These are phyloP conservation scores for Ennomos erosarius DNA, from an alignment of 2,888 invertebrate genomes.

Conservation along the genomic window DNA sequence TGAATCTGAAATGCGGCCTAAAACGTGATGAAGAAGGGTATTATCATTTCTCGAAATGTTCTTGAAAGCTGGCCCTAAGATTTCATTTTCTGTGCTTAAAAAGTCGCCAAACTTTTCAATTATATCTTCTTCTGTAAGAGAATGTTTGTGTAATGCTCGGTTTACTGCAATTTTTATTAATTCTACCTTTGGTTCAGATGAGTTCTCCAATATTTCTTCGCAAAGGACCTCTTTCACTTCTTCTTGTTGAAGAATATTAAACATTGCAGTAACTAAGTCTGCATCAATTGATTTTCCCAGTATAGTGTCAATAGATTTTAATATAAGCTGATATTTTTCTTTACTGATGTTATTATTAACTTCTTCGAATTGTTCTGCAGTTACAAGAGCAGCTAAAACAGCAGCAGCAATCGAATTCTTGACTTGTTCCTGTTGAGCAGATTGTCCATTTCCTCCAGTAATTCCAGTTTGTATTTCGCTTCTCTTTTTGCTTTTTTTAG, in stretches of 20 bases:
- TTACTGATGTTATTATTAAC: conserved; percentile 79
- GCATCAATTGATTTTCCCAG: conserved; percentile 79
- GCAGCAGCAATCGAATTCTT: conserved; percentile 83
- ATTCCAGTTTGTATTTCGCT: conserved; percentile 55
- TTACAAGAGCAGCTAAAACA: conserved; percentile 79
- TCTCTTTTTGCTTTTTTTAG: conserved; percentile 66
- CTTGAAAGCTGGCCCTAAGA: conserved; percentile 87
- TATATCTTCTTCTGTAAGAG: conserved; percentile 84
- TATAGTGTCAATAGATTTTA: conserved; percentile 82
- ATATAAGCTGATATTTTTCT: conserved; percentile 79
- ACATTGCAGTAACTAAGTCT: conserved; percentile 79
- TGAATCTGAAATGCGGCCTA: conserved; percentile 86
- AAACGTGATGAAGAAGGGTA: conserved; percentile 84
- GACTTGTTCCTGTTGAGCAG: conserved; percentile 77
- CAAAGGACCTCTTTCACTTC: conserved; percentile 77
- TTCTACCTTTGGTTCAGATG: conserved; percentile 86
- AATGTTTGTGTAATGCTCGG: conserved; percentile 70
- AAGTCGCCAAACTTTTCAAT: conserved; percentile 87
- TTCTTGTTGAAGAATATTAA: conserved; percentile 78
- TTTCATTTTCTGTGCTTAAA: conserved; percentile 86
- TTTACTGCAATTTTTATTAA: conserved; percentile 85
- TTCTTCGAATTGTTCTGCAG: conserved; percentile 80
- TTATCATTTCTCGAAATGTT: conserved; percentile 87
- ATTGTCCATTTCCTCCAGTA: conserved; percentile 57
- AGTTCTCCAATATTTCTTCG: conserved; percentile 79